These are phyloP conservation scores for Deladenus siricidicola DNA, from an alignment of 2,888 invertebrate genomes.

Conservation along the genomic window DNA sequence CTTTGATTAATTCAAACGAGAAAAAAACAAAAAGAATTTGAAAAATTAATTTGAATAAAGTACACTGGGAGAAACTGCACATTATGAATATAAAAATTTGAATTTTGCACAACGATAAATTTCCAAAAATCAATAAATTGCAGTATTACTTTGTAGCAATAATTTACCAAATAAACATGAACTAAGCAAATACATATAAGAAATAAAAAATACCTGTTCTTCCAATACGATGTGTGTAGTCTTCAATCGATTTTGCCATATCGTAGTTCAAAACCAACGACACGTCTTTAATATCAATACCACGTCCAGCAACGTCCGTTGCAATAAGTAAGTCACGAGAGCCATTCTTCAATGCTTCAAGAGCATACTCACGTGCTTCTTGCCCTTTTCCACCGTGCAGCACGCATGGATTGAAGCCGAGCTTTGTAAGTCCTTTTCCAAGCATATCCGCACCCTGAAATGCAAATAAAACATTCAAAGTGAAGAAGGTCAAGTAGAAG, in stretches of 20 bases:
- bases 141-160: neutral
- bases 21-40: too few species aligned
- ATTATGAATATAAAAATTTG: too few species aligned
- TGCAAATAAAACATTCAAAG: neutral
- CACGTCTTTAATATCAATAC: conserved; percentile 99
- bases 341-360: conserved; percentile 89
- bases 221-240: conserved; percentile 75
- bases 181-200: too few species aligned
- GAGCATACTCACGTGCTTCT: conserved; percentile 84
- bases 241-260: conserved; percentile 97
- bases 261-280: conserved; percentile 98
- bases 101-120: too few species aligned
- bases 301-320: conserved; percentile 98
- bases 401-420: conserved; percentile 90
- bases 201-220: too few species aligned
- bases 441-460: conserved; percentile 79
- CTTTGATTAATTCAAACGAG: too few species aligned
- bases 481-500: neutral
- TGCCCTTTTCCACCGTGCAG: conserved; percentile 99
- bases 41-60: too few species aligned
- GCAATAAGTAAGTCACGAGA: conserved; percentile 95
- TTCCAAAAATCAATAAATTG: neutral
- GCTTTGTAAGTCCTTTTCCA: conserved; percentile 89
- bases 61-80: too few species aligned
- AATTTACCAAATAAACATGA: too few species aligned